These are phyloP conservation scores for Achroia grisella DNA, from an alignment of 1,140 invertebrate species.

Conservation along the genomic window DNA sequence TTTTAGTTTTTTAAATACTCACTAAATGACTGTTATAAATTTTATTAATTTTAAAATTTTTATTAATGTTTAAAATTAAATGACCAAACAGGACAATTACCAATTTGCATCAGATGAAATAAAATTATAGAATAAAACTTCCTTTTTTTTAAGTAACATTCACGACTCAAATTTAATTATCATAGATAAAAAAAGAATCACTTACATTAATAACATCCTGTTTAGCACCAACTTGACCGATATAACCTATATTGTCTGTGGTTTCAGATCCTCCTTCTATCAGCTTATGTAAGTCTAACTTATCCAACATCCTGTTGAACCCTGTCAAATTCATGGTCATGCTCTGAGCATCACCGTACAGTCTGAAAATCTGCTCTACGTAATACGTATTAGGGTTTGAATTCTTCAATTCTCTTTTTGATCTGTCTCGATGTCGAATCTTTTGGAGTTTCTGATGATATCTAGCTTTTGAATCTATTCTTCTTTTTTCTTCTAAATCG, in stretches of 20 bases:
- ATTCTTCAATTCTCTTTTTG: conserved; percentile 48
- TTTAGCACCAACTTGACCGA: conserved; percentile 37
- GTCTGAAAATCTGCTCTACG: conserved; percentile 68
- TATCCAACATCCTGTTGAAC: conserved; percentile 78
- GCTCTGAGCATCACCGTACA: conserved; percentile 74
- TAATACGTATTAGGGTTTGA: conserved; percentile 50
- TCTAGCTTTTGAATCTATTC: conserved; percentile 24
- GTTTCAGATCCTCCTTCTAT: conserved; percentile 44
- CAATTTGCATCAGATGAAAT: too few species aligned
- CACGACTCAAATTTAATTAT: too few species aligned
- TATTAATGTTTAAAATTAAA: too few species aligned
- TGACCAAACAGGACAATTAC: too few species aligned
- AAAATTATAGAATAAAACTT: too few species aligned
- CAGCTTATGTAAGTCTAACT: conserved; percentile 75
- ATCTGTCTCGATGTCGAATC: conserved; percentile 28
- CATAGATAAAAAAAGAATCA: conserved; percentile 2
- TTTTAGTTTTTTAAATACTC: too few species aligned
- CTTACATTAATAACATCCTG: conserved; percentile 69
- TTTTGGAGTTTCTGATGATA: conserved; percentile 47
- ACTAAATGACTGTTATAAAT: too few species aligned
- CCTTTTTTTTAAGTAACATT: too few species aligned
- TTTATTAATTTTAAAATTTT: too few species aligned
- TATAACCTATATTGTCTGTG: conserved; percentile 35
- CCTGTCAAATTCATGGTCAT: conserved; percentile 78
- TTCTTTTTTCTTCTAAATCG: conserved; percentile 35